A percentile compares a stretch with the other conserved stretches of the same genome.
Conservation (phyloP, 2,888 invertebrate genomes). For the Caenorhabditis wallacei region DNA sequence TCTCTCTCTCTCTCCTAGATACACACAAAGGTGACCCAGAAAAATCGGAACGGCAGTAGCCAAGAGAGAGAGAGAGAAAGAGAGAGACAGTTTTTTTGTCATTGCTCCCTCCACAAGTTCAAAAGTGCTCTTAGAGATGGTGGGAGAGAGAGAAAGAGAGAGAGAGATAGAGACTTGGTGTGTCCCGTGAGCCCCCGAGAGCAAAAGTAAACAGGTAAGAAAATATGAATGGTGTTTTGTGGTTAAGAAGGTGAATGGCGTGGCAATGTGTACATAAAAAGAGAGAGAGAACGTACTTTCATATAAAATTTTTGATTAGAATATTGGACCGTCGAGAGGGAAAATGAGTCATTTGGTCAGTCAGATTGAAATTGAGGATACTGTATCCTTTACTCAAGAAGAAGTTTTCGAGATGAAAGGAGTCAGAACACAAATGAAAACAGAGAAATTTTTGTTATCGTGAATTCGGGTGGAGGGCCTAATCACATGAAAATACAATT, state of each 20-base stretch:
- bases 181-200: too few relatives aligned
- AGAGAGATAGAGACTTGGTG: too few relatives aligned
- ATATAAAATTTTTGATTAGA: constrained; percentile 52
- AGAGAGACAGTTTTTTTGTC: constrained; percentile 3
- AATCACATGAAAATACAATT: constrained; percentile 64
- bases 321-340: constrained; percentile 41
- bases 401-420: constrained; percentile 10
- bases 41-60: constrained; percentile 5
- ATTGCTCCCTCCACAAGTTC: not conserved
- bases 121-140: not conserved
- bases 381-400: too few relatives aligned
- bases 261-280: constrained; percentile 51
- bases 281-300: constrained; percentile 8
- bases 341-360: constrained; percentile 48
- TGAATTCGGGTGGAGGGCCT: constrained; percentile 3
- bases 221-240: constrained; percentile 25
- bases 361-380: constrained; percentile 23
- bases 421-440: not conserved
- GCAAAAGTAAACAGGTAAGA: constrained; percentile 56
- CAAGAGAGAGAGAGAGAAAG: not conserved
- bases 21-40: constrained; percentile 29
- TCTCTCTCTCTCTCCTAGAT: constrained; percentile 3
- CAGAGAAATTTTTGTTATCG: constrained; percentile 50
- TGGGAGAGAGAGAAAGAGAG: constrained; percentile 1
- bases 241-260: constrained; percentile 26